Conservation (phyloP, 2,797 vertebrate genomes). For the Lutra lutra region DNA sequence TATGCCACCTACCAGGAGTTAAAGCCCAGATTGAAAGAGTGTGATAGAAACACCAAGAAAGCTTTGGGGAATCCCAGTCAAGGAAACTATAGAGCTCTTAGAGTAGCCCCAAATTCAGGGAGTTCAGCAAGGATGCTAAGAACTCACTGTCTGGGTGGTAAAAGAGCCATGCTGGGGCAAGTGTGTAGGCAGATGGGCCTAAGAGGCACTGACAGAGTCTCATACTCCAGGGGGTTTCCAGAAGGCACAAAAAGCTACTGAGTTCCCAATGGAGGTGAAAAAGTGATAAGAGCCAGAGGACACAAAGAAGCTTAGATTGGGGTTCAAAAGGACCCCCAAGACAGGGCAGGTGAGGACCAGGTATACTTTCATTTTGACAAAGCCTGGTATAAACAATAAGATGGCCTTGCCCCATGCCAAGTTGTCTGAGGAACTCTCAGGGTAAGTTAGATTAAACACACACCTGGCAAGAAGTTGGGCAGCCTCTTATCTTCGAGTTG, state of each 20-base stretch:
- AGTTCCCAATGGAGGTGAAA: not conserved
- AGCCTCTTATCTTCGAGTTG: not conserved
- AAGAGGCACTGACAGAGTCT: not conserved
- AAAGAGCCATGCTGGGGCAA: not conserved
- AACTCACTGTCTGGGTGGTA: not conserved
- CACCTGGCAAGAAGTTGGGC: not conserved
- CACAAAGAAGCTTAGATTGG: not conserved
- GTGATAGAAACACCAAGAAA: conserved; percentile 26
- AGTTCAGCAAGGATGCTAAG: not conserved
- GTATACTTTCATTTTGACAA: not conserved
- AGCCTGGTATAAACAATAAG: not conserved
- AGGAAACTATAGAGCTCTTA: not conserved
- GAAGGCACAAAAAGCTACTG: conserved; percentile 1
- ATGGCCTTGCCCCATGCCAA: not conserved
- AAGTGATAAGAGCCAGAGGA: conserved; percentile 18
- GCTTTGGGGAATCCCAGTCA: not conserved
- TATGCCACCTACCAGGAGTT: not conserved
- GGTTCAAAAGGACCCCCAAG: not conserved
- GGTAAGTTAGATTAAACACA: not conserved
- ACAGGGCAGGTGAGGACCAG: not conserved
- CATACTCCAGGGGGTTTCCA: not conserved
- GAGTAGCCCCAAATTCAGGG: not conserved
- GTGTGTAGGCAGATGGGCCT: not conserved
- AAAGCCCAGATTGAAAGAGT: conserved; percentile 11
- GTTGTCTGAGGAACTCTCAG: not conserved